Evolutionary conservation across 1,140 invertebrate genomes (phyloP).

Genomic region (Harlomillsia oculata): DNA sequence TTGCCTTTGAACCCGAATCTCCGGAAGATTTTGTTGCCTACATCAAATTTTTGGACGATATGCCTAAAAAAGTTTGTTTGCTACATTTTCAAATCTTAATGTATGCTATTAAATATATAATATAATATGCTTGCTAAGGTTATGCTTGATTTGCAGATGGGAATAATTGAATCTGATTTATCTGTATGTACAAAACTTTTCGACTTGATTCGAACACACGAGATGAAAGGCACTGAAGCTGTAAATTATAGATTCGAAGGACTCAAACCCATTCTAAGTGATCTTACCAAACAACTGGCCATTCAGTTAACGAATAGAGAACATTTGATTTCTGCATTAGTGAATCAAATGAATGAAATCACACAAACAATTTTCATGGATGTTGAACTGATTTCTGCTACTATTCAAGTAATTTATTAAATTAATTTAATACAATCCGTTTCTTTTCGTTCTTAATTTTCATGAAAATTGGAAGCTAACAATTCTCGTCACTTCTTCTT

Average conservation of each 20-base stretch:
- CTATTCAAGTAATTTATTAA: not conserved
- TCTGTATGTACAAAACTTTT: slow-evolving; percentile 16
- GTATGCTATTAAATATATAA: slow-evolving; percentile 20
- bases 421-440: no score
- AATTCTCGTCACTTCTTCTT: no score
- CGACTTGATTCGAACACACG: slow-evolving; percentile 21
- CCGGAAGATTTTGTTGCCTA: slow-evolving; percentile 58
- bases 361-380: slow-evolving; percentile 18
- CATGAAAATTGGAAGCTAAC: no score
- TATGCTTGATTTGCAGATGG: not conserved
- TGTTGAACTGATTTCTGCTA: not conserved
- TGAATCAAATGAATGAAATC: slow-evolving; percentile 8
- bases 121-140: not conserved
- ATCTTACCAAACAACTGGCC: slow-evolving; percentile 12
- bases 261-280: slow-evolving; percentile 1
- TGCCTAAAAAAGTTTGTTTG: slow-evolving; percentile 47
- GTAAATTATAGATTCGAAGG: not conserved
- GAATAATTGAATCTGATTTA: slow-evolving; percentile 11
- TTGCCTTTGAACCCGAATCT: slow-evolving; percentile 47
- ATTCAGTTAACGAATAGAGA: slow-evolving; percentile 14
- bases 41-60: slow-evolving; percentile 57
- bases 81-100: no score
- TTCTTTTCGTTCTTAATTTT: no score
- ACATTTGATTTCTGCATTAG: slow-evolving; percentile 8
- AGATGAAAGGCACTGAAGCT: slow-evolving; percentile 1